Conservation (phyloP, 2,888 invertebrate species). For the Diadromus collaris region DNA sequence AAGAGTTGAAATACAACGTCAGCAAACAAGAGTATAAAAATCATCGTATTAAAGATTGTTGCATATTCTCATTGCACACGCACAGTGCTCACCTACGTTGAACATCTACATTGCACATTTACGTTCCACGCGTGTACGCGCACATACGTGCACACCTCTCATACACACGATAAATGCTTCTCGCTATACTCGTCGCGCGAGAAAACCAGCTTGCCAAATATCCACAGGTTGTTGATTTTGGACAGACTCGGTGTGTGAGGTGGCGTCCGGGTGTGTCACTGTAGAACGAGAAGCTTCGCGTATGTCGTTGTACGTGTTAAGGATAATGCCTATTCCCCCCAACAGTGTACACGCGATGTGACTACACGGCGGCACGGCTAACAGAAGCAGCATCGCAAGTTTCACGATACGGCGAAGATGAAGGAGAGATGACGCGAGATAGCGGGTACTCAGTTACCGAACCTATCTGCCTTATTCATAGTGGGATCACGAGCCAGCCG, state of each 20-base stretch:
- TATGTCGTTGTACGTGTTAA: slow-evolving; percentile 45
- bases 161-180: slow-evolving; percentile 17
- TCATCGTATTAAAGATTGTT: neutral
- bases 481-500: slow-evolving; percentile 38
- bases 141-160: slow-evolving; percentile 5
- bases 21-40: neutral
- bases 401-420: slow-evolving; percentile 33
- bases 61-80: neutral
- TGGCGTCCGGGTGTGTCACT: slow-evolving; percentile 23
- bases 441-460: slow-evolving; percentile 35
- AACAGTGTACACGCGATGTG: slow-evolving; percentile 31
- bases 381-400: slow-evolving; percentile 26
- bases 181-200: slow-evolving; percentile 35
- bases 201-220: slow-evolving; percentile 77
- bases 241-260: slow-evolving; percentile 15
- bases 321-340: slow-evolving; percentile 40
- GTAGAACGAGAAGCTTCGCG: slow-evolving; percentile 23
- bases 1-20: neutral
- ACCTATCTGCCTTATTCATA: slow-evolving; percentile 49
- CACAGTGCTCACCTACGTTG: neutral
- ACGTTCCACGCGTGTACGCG: neutral
- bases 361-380: slow-evolving; percentile 20
- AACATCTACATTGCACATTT: slow-evolving; percentile 12
- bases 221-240: slow-evolving; percentile 78
- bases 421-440: slow-evolving; percentile 38